phyloP scores from a whole-genome alignment of 37 sponge, comb jelly and placozoan genomes.

The Ianthella basta region DNA sequence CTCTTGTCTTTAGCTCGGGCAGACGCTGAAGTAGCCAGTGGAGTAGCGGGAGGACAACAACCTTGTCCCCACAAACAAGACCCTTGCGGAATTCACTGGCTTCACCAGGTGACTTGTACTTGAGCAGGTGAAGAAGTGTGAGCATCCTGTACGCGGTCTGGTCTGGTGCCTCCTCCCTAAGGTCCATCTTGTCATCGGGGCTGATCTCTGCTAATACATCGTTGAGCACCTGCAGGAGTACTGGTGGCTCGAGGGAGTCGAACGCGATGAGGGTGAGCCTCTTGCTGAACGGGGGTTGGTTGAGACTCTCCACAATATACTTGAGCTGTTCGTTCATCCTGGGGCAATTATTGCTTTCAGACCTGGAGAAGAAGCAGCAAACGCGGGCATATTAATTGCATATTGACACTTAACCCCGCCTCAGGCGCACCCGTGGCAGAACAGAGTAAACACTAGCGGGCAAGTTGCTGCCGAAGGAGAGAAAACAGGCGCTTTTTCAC shows the following conservation, averaged over 20 bases:
- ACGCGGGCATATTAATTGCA: neutral
- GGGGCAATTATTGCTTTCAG: neutral
- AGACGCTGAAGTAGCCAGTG: conserved; percentile 79
- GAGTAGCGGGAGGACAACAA: conserved; percentile 78
- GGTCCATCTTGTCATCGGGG: conserved; percentile 90
- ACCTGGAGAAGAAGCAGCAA: neutral
- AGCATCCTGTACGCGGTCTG: conserved; percentile 93
- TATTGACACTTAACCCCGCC: neutral
- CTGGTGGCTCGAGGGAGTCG: conserved; percentile 87
- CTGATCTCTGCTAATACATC: conserved; percentile 94
- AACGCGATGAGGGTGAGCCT: conserved; percentile 87
- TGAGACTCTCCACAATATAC: conserved; percentile 88
- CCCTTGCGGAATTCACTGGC: conserved; percentile 78
- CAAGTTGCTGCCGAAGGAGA: neutral
- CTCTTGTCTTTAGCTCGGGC: conserved; percentile 85
- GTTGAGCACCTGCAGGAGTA: conserved; percentile 93
- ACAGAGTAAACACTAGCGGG: neutral
- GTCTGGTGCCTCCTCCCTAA: conserved; percentile 93
- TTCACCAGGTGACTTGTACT: conserved; percentile 83
- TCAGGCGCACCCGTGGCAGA: too few relatives aligned
- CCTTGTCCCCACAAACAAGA: conserved; percentile 80
- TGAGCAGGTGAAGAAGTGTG: conserved; percentile 78
- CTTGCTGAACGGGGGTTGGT: conserved; percentile 80
- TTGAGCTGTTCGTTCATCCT: conserved; percentile 89
- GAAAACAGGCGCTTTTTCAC: neutral